Evolutionary conservation across 2,888 invertebrate species (phyloP).

Genomic region (Drosophila fungiperda): DNA sequence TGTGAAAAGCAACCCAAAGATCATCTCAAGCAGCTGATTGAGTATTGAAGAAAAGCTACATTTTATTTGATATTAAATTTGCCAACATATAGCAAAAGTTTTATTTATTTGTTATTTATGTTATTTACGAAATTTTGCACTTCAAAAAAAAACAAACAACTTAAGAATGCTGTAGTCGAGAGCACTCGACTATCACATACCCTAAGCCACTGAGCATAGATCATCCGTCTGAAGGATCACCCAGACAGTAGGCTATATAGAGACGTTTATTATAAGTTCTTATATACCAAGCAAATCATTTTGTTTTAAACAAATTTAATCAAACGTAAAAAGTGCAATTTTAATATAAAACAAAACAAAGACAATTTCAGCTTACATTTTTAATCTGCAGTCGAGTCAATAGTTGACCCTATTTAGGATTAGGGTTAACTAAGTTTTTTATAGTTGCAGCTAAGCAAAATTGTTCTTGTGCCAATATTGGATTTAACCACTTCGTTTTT

Average conservation of each 20-base stretch:
- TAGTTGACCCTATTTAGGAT: background rate
- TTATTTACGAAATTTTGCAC: background rate
- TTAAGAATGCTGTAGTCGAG: background rate
- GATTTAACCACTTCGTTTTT: background rate
- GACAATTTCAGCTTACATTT: background rate
- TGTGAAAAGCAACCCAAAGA: background rate
- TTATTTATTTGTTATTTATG: background rate
- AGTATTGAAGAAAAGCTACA: background rate
- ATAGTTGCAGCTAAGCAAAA: background rate
- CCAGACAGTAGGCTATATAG: no score
- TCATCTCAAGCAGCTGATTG: background rate
- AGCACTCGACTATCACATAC: background rate
- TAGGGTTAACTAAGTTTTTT: background rate
- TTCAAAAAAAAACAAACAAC: background rate
- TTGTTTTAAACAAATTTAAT: background rate
- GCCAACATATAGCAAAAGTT: background rate
- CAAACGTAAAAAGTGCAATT: background rate
- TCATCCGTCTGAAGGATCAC: no score
- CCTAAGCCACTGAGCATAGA: background rate
- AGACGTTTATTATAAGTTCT: background rate
- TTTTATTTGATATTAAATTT: background rate
- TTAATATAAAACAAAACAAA: background rate
- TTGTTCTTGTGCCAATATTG: background rate
- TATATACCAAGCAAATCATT: background rate
- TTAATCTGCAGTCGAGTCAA: background rate